Evolutionary conservation across 2,113 vertebrate species (phyloP).

Genomic region (Vanacampus margaritifer): DNA sequence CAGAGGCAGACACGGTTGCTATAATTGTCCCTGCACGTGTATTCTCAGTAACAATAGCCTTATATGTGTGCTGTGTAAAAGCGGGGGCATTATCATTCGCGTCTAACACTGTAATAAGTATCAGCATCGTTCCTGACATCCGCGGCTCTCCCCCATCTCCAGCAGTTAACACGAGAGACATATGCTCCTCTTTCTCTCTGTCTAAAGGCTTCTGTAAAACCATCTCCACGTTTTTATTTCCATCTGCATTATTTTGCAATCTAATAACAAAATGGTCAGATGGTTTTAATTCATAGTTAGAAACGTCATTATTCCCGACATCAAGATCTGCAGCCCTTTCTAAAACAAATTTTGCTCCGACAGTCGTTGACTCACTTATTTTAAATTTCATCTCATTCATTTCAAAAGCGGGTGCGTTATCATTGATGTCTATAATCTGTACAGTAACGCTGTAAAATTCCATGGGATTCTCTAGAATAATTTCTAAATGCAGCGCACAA

Average conservation of each 20-base stretch:
- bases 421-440: conserved; percentile 74
- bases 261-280: conserved; percentile 61
- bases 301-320: conserved; percentile 64
- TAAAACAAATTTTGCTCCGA: conserved; percentile 68
- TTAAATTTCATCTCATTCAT: conserved; percentile 59
- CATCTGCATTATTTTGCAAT: conserved; percentile 17
- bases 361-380: conserved; percentile 65
- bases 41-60: conserved; percentile 60
- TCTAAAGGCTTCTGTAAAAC: conserved; percentile 54
- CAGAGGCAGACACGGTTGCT: conserved; percentile 56
- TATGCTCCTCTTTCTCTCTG: conserved; percentile 39
- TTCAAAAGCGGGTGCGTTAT: conserved; percentile 70
- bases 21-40: conserved; percentile 38
- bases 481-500: conserved; percentile 65
- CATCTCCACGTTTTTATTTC: conserved; percentile 51
- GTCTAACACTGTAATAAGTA: conserved; percentile 77
- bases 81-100: conserved; percentile 80
- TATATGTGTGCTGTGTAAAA: conserved; percentile 72
- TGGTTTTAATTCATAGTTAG: conserved; percentile 66
- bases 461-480: conserved; percentile 36
- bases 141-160: conserved; percentile 52
- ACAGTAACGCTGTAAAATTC: conserved; percentile 69
- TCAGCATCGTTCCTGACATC: conserved; percentile 48
- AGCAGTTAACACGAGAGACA: conserved; percentile 51
- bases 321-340: conserved; percentile 71